Base-by-base conservation (phyloP, 2,113 vertebrate genomes). In the Ardeotis arabs region DNA sequence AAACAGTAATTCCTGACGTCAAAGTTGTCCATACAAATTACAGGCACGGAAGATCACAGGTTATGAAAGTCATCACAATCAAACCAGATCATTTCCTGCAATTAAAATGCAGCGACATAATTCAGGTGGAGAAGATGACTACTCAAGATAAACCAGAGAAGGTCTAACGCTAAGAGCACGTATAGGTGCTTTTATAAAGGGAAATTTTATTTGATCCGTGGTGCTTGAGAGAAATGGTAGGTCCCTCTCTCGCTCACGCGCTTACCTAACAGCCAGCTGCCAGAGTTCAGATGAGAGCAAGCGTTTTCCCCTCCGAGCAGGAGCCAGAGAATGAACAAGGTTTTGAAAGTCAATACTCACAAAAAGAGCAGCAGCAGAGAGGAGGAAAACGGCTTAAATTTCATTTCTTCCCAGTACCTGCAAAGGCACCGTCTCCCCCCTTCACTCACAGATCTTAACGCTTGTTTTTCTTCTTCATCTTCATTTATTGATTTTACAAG, bases 381-480 rank as follows among this genome's bases (percentile, higher is more conserved):
- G 13, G 72, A 90, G 55, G 75, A 70, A 89, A 84, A 84, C 33
- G 7, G 53, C 84, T 95, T 47, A n/a, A 59, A 78, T 87, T 88
- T 87, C 27, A 21, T 77, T 90, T 41, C 72, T 93, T 69, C 52
- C 50, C 77, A 82, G 50, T 50, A 87, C 74, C 55, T 84, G 62
- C 58, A 88, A 75, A 91, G 87, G 78, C 84, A 87, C 35, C 70
- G 33, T 18, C 82, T 69, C 67, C 47, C 18, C 84, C 66, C 29
- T 78, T 72, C 7, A 0, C 58, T 85, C 89, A 23, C 14, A 53
- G 59, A 88, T 22, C 72, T 37, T 33, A 56, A 55, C 0, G 1
- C 63, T 68, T 93, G 62, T 88, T 95, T 68, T 69, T 45, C 63
- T 75, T 55, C 93, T 87, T 94, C 73, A 72, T 73, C 83, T 64